A percentile compares a stretch with the other conserved stretches of the same genome.
Evolutionary conservation across 1,140 invertebrate species (phyloP).

Genomic region (Colletes gigas): DNA sequence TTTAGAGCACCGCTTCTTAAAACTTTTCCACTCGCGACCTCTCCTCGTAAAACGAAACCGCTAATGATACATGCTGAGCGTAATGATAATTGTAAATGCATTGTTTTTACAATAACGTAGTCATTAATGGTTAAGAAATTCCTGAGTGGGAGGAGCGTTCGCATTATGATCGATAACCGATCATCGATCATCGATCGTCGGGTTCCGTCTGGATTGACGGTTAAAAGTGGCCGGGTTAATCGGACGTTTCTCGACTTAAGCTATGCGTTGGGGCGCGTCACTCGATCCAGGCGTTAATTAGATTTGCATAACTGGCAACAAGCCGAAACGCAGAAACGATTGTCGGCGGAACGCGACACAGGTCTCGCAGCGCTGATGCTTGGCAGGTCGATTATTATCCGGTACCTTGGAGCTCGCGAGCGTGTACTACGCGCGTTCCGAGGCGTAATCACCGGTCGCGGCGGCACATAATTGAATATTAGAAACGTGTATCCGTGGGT

Average conservation of each 20-base stretch:
- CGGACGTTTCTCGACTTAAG: slow-evolving; percentile 25
- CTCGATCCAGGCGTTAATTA: slow-evolving; percentile 1
- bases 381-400: slow-evolving; percentile 22
- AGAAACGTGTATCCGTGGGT: slow-evolving; percentile 32
- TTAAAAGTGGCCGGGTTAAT: slow-evolving; percentile 48
- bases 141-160: too few relatives aligned
- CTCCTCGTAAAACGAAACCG: too few relatives aligned
- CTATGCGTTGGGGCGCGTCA: not conserved
- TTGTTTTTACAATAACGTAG: too few relatives aligned
- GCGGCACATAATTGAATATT: slow-evolving; percentile 40
- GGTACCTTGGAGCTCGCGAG: not conserved
- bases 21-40: too few relatives aligned
- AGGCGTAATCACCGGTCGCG: slow-evolving; percentile 9
- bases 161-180: not conserved
- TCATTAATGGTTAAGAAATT: too few relatives aligned
- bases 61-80: too few relatives aligned
- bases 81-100: too few relatives aligned
- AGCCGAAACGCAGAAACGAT: slow-evolving; percentile 21
- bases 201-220: not conserved
- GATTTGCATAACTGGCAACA: slow-evolving; percentile 28
- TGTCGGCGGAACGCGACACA: not conserved
- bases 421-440: not conserved
- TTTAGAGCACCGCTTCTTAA: not conserved
- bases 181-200: not conserved
- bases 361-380: not conserved